Evolutionary conservation across 1,140 invertebrate species (phyloP).

Genomic region (Aphis gossypii): DNA sequence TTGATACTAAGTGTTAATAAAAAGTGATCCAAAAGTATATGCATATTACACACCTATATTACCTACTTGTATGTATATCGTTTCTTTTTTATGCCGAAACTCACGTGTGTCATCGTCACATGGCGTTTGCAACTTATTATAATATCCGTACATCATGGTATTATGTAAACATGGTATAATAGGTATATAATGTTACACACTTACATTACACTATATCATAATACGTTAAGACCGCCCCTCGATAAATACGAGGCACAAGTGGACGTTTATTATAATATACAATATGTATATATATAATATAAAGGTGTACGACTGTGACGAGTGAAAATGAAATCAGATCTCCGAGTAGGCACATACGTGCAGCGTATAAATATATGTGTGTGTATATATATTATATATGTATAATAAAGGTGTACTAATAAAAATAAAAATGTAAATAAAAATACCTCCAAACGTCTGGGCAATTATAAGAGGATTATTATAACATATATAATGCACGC

Average conservation of each 20-base stretch:
- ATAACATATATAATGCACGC: background rate
- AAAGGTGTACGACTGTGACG: background rate
- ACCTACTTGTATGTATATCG: background rate
- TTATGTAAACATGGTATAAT: background rate
- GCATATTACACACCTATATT: background rate
- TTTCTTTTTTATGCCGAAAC: background rate
- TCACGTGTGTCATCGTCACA: background rate
- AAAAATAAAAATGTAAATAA: conserved; percentile 34
- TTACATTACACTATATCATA: background rate
- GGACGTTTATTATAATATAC: background rate
- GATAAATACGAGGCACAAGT: background rate
- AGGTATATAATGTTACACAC: background rate
- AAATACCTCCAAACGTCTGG: conserved; percentile 8
- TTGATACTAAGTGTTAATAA: background rate
- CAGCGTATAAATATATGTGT: background rate
- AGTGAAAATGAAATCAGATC: conserved; percentile 5
- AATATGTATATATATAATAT: background rate
- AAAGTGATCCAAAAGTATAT: background rate
- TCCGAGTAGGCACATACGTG: background rate
- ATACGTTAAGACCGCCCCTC: background rate
- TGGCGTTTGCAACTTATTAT: background rate
- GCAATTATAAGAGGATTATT: conserved; percentile 13
- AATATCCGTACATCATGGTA: background rate
- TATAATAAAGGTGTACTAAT: background rate
- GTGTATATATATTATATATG: background rate